Conservation (phyloP, 2,888 invertebrate species). For the Iselma pallidipennis region DNA sequence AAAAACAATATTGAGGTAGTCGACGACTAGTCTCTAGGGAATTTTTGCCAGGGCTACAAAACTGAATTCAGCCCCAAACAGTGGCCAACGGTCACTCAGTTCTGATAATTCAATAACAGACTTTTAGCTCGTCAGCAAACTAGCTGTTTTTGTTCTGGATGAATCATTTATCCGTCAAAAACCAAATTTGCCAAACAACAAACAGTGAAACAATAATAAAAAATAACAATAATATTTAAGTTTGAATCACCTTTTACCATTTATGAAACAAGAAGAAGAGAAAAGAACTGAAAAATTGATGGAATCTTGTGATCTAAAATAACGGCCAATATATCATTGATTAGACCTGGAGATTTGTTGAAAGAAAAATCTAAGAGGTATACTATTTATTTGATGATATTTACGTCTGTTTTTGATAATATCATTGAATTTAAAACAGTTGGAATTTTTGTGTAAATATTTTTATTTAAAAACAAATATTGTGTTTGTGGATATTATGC, state of each 20-base stretch:
- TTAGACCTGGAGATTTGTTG: neutral
- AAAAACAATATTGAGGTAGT: conserved; percentile 46
- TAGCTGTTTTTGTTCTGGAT: conserved; percentile 9
- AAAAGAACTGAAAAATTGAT: neutral
- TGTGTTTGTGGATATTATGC: conserved; percentile 17
- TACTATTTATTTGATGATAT: neutral
- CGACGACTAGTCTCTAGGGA: conserved; percentile 21
- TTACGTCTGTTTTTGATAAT: neutral
- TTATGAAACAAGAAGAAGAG: neutral
- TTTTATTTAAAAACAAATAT: neutral
- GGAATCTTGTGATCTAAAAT: neutral
- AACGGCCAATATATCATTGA: neutral
- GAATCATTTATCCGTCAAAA: conserved; percentile 18
- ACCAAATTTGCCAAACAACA: conserved; percentile 5
- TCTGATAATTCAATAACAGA: conserved; percentile 53
- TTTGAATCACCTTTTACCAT: neutral
- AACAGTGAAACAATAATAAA: neutral
- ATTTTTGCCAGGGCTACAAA: conserved; percentile 13
- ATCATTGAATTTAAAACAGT: neutral
- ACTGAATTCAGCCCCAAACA: conserved; percentile 24
- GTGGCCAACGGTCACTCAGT: conserved; percentile 52
- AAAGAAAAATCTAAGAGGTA: too few species aligned
- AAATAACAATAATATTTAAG: too few species aligned
- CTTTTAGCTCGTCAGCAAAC: conserved; percentile 39
- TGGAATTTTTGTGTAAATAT: neutral